A percentile compares a stretch with the other conserved stretches of the same genome.
These are phyloP conservation scores for Leptonema lineaticorne DNA, from an alignment of 1,140 invertebrate species.

Conservation along the genomic window DNA sequence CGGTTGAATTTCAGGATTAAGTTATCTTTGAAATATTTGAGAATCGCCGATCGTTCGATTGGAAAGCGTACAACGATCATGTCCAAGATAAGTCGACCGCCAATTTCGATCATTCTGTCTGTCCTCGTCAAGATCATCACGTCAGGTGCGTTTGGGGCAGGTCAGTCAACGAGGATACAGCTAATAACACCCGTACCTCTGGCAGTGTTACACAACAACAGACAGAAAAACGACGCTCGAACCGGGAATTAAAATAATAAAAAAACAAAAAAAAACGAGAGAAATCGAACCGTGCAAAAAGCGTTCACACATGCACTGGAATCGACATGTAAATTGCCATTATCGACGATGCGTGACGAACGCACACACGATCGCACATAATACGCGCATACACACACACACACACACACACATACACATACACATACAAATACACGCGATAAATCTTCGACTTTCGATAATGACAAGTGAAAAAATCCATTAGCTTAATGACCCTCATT, in stretches of 20 bases:
- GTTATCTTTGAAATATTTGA: neutral
- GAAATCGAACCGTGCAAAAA: neutral
- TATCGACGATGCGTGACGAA: neutral
- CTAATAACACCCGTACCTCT: conserved; percentile 17
- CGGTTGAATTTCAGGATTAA: neutral
- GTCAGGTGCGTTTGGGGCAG: conserved; percentile 23
- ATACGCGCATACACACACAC: neutral
- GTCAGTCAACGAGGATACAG: neutral
- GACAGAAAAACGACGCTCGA: no score
- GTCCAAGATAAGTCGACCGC: neutral
- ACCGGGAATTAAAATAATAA: no score
- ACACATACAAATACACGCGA: neutral
- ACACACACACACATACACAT: neutral
- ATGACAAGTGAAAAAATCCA: conserved; percentile 2
- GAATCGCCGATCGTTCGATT: neutral
- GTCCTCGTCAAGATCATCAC: conserved; percentile 1
- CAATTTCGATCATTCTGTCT: neutral
- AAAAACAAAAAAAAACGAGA: no score
- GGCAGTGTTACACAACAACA: no score
- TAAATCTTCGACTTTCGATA: neutral
- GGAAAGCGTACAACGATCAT: neutral
- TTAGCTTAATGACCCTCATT: no score
- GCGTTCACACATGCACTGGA: no score
- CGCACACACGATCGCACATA: neutral
- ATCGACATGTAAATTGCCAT: conserved; percentile 9